Evolutionary conservation across 2,113 vertebrate genomes (phyloP), one percentile per base, ranked within the genome.

Genomic region (Murina feae): DNA sequence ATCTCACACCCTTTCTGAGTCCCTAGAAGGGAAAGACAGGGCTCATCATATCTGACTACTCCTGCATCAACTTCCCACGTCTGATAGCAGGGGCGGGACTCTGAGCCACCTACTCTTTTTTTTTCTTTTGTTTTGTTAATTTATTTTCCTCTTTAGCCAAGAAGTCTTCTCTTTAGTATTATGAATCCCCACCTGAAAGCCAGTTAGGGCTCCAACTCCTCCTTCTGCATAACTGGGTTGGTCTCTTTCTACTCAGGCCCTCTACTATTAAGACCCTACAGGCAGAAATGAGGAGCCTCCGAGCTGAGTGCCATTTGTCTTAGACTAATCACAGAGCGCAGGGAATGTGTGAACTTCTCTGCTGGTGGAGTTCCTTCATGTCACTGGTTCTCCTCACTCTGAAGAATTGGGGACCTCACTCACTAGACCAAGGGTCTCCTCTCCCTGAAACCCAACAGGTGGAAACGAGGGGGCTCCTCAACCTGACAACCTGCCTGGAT

Each of bases 241-340:
- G 39, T 69, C 4, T 51, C 51, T 94, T 65, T 47, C 20, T 42
- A 63, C 17, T 60, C 9, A 32, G 21, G 42, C 35, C 28, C n/a
- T 82, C 2, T 2, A 21, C 11, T 65, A 0, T 16, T 32, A 66
- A 7, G 2, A 58, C 5, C 17, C 9, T 47, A n/a, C 20, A 37
- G 60, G 11, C 30, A n/a, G 32, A 55, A 89, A 69, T 32, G 58
- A 79, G 28, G 63, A 35, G 11, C 16, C 81, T 4, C 32, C 55
- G 1, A 13, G 1, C 37, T 25, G 51, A 49, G 32, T 5, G 0
- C 16, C 3, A 30, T 5, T 23, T 2, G 1, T 23, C 4, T 21
- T 60, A 71, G 44, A 49, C 53, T 47, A 65, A 72, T 44, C 63
- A 23, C 21, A 30, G 20, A 21, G 35, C 20, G 0, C 13, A 30